Evolutionary conservation across 2,797 vertebrate species (phyloP).

Genomic region (Amphiprion clarkii): DNA sequence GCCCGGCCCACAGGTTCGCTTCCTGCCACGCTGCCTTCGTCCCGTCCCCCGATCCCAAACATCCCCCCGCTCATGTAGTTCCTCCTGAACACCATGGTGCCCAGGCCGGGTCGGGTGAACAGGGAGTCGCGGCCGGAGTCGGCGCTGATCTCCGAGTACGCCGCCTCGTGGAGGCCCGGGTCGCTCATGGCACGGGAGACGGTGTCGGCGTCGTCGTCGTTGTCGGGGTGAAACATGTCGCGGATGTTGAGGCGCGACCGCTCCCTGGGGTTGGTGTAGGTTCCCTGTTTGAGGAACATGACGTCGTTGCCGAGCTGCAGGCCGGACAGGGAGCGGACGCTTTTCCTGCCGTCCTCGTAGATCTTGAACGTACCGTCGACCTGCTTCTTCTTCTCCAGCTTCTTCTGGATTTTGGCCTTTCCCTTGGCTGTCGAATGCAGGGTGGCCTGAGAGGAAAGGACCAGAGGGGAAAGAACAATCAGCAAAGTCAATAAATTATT

Average conservation of each 20-base stretch:
- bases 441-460: constrained; percentile 84
- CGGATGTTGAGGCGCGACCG: constrained; percentile 89
- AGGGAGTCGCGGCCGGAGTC: constrained; percentile 94
- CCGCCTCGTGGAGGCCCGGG: constrained; percentile 88
- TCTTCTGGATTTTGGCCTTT: constrained; percentile 93
- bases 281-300: constrained; percentile 94
- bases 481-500: no score
- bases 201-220: constrained; percentile 77
- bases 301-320: constrained; percentile 92
- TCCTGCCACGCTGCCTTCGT: constrained; percentile 75
- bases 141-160: constrained; percentile 91
- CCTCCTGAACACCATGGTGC: constrained; percentile 95
- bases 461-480: no score
- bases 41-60: constrained; percentile 81
- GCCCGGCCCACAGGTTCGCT: constrained; percentile 70
- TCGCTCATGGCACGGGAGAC: constrained; percentile 92
- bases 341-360: constrained; percentile 93
- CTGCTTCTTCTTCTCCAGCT: constrained; percentile 94
- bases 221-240: constrained; percentile 89
- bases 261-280: constrained; percentile 86
- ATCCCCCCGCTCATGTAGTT: constrained; percentile 89
- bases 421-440: constrained; percentile 91
- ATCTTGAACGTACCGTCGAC: constrained; percentile 92
- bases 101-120: constrained; percentile 93
- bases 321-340: constrained; percentile 91